A percentile compares a stretch with the other conserved stretches of the same genome.
These are phyloP conservation scores for Sprattus sprattus DNA, from an alignment of 2,113 vertebrate species.

Conservation along the genomic window DNA sequence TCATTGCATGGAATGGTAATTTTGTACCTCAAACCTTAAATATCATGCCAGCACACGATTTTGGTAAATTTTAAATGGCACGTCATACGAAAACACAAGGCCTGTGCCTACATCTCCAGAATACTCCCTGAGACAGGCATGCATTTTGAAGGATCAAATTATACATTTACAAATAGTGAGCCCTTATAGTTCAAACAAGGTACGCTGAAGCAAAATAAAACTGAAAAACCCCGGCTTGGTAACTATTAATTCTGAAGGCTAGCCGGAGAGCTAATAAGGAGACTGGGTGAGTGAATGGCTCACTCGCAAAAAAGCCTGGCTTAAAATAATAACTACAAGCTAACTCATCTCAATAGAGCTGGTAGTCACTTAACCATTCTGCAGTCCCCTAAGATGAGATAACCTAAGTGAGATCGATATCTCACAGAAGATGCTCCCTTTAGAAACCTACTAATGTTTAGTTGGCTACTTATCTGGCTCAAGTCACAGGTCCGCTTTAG, in stretches of 20 bases:
- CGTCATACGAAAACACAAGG: neutral
- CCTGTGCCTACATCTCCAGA: neutral
- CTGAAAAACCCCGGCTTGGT: neutral
- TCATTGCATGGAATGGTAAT: neutral
- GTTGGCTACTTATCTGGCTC: neutral
- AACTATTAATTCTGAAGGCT: neutral
- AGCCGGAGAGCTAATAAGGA: neutral
- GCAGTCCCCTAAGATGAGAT: neutral
- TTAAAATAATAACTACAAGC: neutral
- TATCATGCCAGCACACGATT: neutral
- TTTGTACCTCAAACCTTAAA: neutral
- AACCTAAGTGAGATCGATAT: neutral
- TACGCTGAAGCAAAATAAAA: neutral
- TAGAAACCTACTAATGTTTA: neutral
- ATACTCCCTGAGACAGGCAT: neutral
- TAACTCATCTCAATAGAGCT: neutral
- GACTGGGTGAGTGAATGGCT: neutral
- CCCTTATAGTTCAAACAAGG: neutral
- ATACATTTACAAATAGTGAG: neutral
- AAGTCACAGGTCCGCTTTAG: neutral
- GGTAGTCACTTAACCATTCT: neutral
- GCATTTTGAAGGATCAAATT: neutral
- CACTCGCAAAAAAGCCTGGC: neutral
- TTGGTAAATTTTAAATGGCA: neutral
- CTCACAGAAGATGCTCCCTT: neutral